These are phyloP conservation scores for Atethmia centrago DNA, from an alignment of 2,888 invertebrate genomes.

Conservation along the genomic window DNA sequence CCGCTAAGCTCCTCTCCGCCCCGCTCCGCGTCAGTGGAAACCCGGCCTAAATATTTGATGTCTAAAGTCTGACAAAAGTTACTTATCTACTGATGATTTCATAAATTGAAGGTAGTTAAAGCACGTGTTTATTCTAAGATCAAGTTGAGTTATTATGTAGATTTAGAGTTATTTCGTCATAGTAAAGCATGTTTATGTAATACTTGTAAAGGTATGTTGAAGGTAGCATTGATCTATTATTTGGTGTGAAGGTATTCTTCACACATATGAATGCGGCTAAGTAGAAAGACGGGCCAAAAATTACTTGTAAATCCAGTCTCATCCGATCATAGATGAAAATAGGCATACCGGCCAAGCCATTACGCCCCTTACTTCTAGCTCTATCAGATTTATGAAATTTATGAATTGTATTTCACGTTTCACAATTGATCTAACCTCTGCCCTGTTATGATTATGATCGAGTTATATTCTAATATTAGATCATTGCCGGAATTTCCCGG, in stretches of 20 bases:
- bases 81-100: background rate
- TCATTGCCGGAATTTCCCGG: background rate
- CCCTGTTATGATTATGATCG: too few relatives aligned
- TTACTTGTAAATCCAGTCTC: background rate
- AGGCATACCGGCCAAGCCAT: background rate
- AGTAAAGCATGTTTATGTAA: constrained; percentile 17
- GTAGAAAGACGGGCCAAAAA: background rate
- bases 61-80: background rate
- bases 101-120: background rate
- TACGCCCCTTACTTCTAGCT: background rate
- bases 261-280: background rate
- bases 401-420: background rate
- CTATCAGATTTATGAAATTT: background rate
- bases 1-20: too few relatives aligned
- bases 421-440: too few relatives aligned
- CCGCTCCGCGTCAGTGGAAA: too few relatives aligned
- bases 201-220: constrained; percentile 23
- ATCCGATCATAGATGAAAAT: background rate
- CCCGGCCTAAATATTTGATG: constrained; percentile 15
- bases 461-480: too few relatives aligned
- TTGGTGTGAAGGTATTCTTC: constrained; percentile 20
- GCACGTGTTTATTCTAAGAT: constrained; percentile 4
- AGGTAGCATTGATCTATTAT: constrained; percentile 24
- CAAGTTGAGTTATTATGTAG: background rate
- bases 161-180: constrained; percentile 22